Conservation (phyloP, 1,140 invertebrate species). For the Papilio polyxenes region DNA sequence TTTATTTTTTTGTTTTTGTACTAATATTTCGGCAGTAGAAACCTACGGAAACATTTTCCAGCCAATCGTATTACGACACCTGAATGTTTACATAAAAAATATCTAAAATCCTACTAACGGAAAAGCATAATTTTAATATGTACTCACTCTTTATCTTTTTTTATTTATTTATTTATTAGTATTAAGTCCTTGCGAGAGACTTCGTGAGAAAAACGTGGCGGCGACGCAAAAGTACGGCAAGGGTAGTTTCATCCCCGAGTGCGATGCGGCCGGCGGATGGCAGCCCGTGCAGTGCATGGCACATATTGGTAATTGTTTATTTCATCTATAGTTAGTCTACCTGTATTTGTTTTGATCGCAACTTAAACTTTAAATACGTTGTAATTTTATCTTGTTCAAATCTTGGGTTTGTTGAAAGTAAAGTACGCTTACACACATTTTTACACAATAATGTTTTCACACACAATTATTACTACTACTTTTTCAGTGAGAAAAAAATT, state of each 20-base stretch:
- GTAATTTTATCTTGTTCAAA: too few relatives aligned
- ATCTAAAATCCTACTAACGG: not conserved
- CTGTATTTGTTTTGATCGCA: not conserved
- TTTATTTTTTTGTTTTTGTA: too few relatives aligned
- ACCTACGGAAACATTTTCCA: not conserved
- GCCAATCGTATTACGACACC: not conserved
- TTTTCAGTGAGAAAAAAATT: too few relatives aligned
- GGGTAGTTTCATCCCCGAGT: constrained; percentile 87
- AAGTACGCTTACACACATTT: too few relatives aligned
- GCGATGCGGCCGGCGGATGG: constrained; percentile 88
- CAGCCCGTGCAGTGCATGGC: constrained; percentile 90
- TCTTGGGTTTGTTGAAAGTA: too few relatives aligned
- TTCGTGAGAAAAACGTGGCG: constrained; percentile 88
- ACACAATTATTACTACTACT: too few relatives aligned
- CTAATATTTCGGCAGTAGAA: too few relatives aligned
- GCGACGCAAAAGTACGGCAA: constrained; percentile 85
- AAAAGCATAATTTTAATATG: not conserved
- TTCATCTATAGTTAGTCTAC: not conserved
- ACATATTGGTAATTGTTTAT: constrained; percentile 82
- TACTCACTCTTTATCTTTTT: not conserved
- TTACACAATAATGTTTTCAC: too few relatives aligned
- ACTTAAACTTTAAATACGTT: too few relatives aligned
- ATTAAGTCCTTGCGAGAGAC: constrained; percentile 88
- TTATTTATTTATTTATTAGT: constrained; percentile 67
- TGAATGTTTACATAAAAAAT: not conserved